Evolutionary conservation across 2,113 vertebrate species (phyloP).

Genomic region (Lamprotornis superbus): DNA sequence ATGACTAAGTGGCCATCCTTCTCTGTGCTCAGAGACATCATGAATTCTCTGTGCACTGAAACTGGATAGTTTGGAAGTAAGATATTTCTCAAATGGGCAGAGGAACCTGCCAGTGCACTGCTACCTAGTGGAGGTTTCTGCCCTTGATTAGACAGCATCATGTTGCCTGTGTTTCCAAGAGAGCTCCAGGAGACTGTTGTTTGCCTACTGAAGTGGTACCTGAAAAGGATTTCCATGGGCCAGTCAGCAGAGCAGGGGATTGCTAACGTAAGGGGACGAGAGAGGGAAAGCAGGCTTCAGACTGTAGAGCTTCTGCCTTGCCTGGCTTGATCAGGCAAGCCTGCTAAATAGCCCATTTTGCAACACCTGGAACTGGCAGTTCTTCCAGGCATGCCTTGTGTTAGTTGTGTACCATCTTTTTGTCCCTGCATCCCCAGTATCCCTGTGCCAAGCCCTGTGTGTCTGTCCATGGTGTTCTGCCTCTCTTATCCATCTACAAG

Average conservation of each 20-base stretch:
- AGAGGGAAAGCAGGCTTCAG: background rate
- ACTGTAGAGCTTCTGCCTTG: background rate
- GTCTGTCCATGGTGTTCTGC: background rate
- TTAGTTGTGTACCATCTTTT: background rate
- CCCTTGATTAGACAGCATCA: rapidly evolving
- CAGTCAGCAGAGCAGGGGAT: background rate
- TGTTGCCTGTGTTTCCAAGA: background rate
- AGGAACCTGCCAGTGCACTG: background rate
- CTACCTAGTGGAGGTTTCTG: background rate
- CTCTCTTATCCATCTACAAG: background rate
- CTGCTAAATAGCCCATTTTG: background rate
- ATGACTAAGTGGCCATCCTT: background rate
- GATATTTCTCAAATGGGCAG: background rate
- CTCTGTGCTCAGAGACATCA: background rate
- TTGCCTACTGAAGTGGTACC: background rate
- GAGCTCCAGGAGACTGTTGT: background rate
- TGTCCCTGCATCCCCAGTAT: no score
- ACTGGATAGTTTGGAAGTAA: background rate
- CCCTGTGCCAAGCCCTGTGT: background rate
- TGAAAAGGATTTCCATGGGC: background rate
- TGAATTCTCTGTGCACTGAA: background rate
- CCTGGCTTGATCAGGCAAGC: background rate
- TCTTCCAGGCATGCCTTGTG: background rate
- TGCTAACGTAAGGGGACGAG: background rate
- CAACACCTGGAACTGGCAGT: background rate